Evolutionary conservation across 2,888 invertebrate species (phyloP).

Genomic region (Ditylenchus weischeri): DNA sequence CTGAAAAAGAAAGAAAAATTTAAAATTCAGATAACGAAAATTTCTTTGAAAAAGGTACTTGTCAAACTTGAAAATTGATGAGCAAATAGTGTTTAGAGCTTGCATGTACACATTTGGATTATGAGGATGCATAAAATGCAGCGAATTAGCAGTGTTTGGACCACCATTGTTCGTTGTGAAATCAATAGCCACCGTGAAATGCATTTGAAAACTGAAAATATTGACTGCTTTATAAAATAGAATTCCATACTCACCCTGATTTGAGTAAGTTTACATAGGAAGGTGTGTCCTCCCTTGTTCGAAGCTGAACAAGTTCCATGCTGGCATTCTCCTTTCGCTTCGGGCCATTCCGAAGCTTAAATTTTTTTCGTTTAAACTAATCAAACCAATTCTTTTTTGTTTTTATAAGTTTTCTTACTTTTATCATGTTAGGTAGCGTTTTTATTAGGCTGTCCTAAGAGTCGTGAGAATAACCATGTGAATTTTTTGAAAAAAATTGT

Average conservation of each 20-base stretch:
- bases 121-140: conserved; percentile 58
- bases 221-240: conserved; percentile 3
- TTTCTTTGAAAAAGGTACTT: conserved; percentile 6
- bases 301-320: conserved; percentile 39
- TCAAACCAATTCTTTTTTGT: no score
- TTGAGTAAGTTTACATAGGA: conserved; percentile 41
- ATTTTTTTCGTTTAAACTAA: background rate
- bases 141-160: conserved; percentile 58
- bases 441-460: no score
- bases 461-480: no score
- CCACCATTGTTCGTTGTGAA: conserved; percentile 64
- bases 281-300: conserved; percentile 32
- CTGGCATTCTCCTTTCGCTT: conserved; percentile 38
- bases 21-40: background rate
- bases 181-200: conserved; percentile 62
- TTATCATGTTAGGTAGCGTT: conserved; percentile 4
- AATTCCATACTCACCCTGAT: conserved; percentile 29
- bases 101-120: conserved; percentile 12
- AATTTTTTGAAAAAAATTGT: no score
- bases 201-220: conserved; percentile 60
- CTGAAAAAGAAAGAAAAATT: conserved; percentile 47
- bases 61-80: conserved; percentile 17
- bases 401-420: no score
- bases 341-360: conserved; percentile 41
- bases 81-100: conserved; percentile 8